Base-by-base conservation (phyloP, 2,888 invertebrate genomes). In the Candidula unifasciata region DNA sequence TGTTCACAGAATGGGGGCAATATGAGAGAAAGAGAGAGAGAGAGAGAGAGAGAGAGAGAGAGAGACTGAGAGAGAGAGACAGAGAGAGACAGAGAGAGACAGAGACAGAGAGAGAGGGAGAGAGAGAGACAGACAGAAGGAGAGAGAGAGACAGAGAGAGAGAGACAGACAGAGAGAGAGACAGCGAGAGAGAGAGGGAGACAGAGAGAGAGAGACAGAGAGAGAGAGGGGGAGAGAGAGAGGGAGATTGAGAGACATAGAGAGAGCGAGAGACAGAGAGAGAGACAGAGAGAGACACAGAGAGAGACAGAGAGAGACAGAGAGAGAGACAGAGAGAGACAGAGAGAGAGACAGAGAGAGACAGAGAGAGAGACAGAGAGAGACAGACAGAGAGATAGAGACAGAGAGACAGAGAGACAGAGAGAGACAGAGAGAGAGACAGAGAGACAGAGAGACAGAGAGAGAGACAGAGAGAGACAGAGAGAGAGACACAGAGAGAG, bases 1-100 rank as follows among this genome's bases (percentile, higher is more conserved):
- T 44, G 44, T 44, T 10, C 44, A 6, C 13, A 37, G 2, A n/a
- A 44, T 44, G n/a, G 24, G 33, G 10, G 44, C 35, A 18, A 10
- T 10, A 18, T 3, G 30, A 68, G 18, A 30, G 3, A 68, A 30
- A 27, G 30, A 68, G 18, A 68, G 3, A 60, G 21, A 13, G 60
- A 60, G 60, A 60, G 66, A 33, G 79, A 27, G 66, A 24, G 68
- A n/a, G 69, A 44, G 69, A 24, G 69, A 44, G 80, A 64, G 37
- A 69, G 69, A 64, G n/a, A 44, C 69, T 54, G 54, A 68, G 68
- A 44, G 69, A 44, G 69, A 44, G 52, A 37, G 80, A 3, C 30
- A 10, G 80, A 69, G 80, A n/a, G 52, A 37, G 68, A 24, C 30
- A 69, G 80, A 10, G 52, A 24, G 6, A 3, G 5, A 18, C 21